phyloP scores from a whole-genome alignment of 2,888 invertebrate species.

The Drosophila kanekoi region DNA sequence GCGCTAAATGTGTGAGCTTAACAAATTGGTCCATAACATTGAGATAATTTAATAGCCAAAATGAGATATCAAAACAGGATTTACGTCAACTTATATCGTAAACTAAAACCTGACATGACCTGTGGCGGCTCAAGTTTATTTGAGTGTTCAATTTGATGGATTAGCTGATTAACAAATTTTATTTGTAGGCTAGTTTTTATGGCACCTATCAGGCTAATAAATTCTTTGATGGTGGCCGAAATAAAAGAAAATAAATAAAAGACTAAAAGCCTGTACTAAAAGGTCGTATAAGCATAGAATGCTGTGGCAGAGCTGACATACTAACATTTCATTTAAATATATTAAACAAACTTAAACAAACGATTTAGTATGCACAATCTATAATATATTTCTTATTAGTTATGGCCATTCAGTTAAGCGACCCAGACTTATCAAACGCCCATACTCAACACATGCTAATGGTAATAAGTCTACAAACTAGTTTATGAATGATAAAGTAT shows the following conservation, averaged over 20 bases:
- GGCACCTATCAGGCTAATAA: neutral
- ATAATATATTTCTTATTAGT: constrained; percentile 11
- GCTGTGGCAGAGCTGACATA: neutral
- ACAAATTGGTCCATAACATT: constrained; percentile 71
- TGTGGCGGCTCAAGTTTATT: neutral
- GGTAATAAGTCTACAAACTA: constrained; percentile 33
- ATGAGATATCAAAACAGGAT: constrained; percentile 57
- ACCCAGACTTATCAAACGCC: neutral
- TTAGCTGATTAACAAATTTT: constrained; percentile 9
- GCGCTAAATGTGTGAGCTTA: constrained; percentile 63
- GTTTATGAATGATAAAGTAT: constrained; percentile 46
- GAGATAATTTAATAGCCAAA: constrained; percentile 51
- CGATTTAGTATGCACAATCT: constrained; percentile 18
- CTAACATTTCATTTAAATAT: neutral
- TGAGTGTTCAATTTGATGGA: constrained; percentile 18
- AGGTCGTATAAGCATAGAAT: neutral
- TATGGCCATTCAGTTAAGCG: constrained; percentile 21
- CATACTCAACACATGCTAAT: constrained; percentile 34
- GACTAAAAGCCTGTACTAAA: neutral
- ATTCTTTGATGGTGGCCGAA: neutral
- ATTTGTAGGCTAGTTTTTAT: constrained; percentile 26
- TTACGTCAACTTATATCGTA: constrained; percentile 20
- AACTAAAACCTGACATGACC: constrained; percentile 8
- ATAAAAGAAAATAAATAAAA: neutral
- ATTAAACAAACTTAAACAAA: constrained; percentile 1